A percentile compares a stretch with the other conserved stretches of the same genome.
Evolutionary conservation across 2,888 invertebrate species (phyloP).

Genomic region (Calephelis perditalis): DNA sequence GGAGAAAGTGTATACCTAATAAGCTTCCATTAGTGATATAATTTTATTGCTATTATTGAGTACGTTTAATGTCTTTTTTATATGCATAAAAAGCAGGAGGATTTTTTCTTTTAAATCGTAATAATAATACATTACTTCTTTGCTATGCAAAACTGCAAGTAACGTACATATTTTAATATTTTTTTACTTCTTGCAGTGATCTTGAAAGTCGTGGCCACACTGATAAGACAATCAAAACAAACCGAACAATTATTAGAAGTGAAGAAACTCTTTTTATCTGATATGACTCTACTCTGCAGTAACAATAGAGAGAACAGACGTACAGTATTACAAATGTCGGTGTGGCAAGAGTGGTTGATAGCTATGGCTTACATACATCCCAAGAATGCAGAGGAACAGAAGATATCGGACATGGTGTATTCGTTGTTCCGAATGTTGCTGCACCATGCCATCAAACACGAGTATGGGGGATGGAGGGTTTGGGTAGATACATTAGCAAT

Average conservation of each 20-base stretch:
- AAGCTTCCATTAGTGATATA: too few relatives aligned
- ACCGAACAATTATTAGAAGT: constrained; percentile 94
- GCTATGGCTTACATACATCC: constrained; percentile 99
- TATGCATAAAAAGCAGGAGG: too few relatives aligned
- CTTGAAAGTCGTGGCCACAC: constrained; percentile 97
- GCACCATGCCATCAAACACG: constrained; percentile 99
- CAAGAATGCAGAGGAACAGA: constrained; percentile 95
- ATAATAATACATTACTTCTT: too few relatives aligned
- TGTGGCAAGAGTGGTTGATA: constrained; percentile 99
- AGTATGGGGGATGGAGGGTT: constrained; percentile 99
- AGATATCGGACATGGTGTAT: constrained; percentile 98
- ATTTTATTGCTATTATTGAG: too few relatives aligned
- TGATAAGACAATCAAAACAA: constrained; percentile 97
- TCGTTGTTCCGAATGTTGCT: constrained; percentile 97
- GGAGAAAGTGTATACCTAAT: too few relatives aligned
- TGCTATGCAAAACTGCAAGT: too few relatives aligned
- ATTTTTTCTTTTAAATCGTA: too few relatives aligned
- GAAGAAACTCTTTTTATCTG: constrained; percentile 97
- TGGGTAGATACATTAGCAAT: constrained; percentile 99
- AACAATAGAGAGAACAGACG: constrained; percentile 98
- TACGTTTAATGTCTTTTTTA: too few relatives aligned
- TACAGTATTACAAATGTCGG: constrained; percentile 99
- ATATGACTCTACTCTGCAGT: constrained; percentile 98
- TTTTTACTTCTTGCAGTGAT: constrained; percentile 84
- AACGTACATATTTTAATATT: too few relatives aligned